Percentiles rank a stretch among this genome's conserved stretches.
Evolutionary conservation across 2,797 vertebrate genomes (phyloP).

Genomic region (Syndactyla subalaris): DNA sequence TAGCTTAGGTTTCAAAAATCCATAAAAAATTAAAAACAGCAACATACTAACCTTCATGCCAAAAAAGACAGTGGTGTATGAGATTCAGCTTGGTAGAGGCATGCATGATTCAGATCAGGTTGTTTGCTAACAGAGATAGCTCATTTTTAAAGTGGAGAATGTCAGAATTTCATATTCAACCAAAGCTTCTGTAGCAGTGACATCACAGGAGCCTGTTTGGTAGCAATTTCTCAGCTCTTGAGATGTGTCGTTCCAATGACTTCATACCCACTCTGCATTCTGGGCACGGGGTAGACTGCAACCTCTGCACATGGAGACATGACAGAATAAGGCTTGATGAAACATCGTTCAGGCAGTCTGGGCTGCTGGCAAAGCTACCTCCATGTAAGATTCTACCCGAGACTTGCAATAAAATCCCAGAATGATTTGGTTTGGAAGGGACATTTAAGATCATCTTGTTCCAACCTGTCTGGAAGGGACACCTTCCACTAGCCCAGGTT

Average conservation of each 20-base stretch:
- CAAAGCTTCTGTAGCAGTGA: background rate
- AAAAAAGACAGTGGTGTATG: background rate
- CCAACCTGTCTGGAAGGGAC: background rate
- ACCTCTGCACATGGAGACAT: rapidly evolving
- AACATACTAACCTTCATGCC: background rate
- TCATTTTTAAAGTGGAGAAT: background rate
- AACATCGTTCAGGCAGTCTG: background rate
- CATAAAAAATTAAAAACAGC: background rate
- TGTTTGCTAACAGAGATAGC: background rate
- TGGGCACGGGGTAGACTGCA: background rate
- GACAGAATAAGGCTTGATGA: background rate
- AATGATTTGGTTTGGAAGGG: background rate
- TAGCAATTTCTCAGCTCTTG: background rate
- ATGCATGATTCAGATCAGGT: background rate
- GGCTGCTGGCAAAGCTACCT: background rate
- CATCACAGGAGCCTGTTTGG: background rate
- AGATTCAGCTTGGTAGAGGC: background rate
- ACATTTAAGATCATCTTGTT: rapidly evolving
- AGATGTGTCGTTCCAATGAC: background rate
- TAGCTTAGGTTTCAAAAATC: background rate
- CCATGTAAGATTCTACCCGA: background rate
- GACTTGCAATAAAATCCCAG: background rate
- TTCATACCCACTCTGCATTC: background rate
- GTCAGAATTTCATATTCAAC: background rate
- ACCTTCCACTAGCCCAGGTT: rapidly evolving